A percentile compares a stretch with the other conserved stretches of the same genome.
Conservation (phyloP, 37 sponge, comb jelly and placozoan genomes). For the Theonella swinhoei region DNA sequence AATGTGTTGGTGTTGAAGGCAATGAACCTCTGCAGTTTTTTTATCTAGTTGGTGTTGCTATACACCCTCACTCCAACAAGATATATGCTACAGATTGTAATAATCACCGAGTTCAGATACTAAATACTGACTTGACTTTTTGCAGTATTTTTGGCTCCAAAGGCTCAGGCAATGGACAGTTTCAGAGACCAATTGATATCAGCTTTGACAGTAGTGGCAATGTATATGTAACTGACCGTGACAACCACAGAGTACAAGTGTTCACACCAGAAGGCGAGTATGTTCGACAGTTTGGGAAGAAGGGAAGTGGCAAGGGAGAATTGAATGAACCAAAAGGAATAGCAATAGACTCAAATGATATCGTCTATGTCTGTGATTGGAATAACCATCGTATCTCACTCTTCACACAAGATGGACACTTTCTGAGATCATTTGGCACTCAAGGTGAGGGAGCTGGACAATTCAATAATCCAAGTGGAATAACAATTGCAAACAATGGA, state of each 20-base stretch:
- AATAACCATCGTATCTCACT: background rate
- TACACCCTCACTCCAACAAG: background rate
- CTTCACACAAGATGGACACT: background rate
- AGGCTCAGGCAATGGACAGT: constrained; percentile 14
- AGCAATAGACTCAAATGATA: background rate
- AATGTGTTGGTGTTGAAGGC: background rate
- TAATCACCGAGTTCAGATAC: constrained; percentile 12
- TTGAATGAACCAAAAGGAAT: background rate
- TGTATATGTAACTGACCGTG: constrained; percentile 24
- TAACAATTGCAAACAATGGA: background rate
- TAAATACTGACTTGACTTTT: constrained; percentile 26
- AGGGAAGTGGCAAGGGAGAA: background rate
- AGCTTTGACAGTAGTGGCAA: constrained; percentile 14
- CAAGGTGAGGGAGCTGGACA: constrained; percentile 9
- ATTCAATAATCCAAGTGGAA: background rate
- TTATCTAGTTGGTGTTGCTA: background rate
- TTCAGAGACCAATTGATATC: background rate
- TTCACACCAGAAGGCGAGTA: constrained; percentile 25
- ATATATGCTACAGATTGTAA: background rate
- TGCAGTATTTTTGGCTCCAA: background rate
- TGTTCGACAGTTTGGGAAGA: constrained; percentile 7
- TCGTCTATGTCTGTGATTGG: background rate
- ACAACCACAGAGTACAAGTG: constrained; percentile 31
- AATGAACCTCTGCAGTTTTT: background rate
- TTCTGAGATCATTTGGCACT: constrained; percentile 1